phyloP scores from a whole-genome alignment of 2,113 vertebrate species.

The Petrocephalus microphthalmus region DNA sequence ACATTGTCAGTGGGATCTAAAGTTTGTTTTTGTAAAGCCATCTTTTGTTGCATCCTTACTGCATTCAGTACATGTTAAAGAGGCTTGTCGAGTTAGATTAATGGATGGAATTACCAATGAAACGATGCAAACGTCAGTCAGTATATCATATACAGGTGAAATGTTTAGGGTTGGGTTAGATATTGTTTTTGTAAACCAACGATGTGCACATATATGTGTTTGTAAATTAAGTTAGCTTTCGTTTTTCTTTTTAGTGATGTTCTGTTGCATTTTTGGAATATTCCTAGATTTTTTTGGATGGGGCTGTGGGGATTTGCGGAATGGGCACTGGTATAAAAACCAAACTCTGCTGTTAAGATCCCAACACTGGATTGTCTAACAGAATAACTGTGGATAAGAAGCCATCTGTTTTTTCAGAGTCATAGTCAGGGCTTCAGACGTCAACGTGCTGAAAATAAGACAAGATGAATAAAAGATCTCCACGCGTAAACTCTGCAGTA shows the following conservation, averaged over 20 bases:
- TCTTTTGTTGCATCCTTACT: not conserved
- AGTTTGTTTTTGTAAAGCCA: not conserved
- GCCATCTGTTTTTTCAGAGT: not conserved
- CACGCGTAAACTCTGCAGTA: not conserved
- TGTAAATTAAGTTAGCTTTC: not conserved
- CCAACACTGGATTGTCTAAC: not conserved
- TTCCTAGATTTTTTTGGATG: not conserved
- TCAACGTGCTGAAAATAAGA: not conserved
- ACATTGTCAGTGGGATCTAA: not conserved
- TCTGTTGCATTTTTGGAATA: not conserved
- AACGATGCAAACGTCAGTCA: not conserved
- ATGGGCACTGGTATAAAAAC: not conserved
- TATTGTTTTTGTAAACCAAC: not conserved
- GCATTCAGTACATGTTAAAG: not conserved
- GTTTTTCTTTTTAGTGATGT: not conserved
- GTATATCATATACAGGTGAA: not conserved
- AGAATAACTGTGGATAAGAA: not conserved
- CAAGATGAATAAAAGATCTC: constrained; percentile 5
- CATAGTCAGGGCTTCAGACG: not conserved
- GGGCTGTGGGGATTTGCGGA: not conserved
- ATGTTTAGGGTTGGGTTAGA: not conserved
- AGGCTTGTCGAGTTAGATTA: not conserved
- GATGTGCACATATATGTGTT: too few species aligned
- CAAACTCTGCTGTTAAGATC: not conserved
- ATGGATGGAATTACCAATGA: not conserved